These are phyloP conservation scores for Petromus typicus DNA, from an alignment of 2,113 vertebrate genomes.

Conservation along the genomic window DNA sequence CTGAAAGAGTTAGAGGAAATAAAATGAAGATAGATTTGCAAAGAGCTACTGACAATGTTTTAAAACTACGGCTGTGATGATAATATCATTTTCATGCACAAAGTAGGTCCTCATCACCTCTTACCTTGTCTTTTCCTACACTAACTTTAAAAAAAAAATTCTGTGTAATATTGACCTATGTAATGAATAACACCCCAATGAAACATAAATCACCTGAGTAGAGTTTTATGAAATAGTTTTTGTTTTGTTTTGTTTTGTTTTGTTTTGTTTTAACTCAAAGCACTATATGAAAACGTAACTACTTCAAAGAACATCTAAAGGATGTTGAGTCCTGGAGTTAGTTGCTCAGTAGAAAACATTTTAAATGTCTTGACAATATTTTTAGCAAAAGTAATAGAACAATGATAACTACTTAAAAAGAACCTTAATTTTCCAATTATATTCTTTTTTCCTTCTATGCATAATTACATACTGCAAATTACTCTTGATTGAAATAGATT, in stretches of 20 bases:
- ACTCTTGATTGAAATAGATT: not conserved
- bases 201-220: not conserved
- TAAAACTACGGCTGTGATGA: not conserved
- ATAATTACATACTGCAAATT: not conserved
- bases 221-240: not conserved
- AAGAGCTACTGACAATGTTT: not conserved
- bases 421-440: not conserved
- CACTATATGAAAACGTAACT: not conserved
- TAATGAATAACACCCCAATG: not conserved
- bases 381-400: not conserved
- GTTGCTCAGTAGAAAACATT: not conserved
- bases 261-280: not conserved
- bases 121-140: not conserved
- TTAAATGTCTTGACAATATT: not conserved
- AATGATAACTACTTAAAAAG: not conserved
- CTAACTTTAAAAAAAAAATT: not conserved
- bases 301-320: not conserved
- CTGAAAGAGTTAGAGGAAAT: not conserved
- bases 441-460: not conserved
- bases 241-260: no score
- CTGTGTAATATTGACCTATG: not conserved
- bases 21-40: not conserved
- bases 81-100: not conserved
- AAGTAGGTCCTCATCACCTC: not conserved
- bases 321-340: rapidly evolving